These are phyloP conservation scores for Eurypyga helias DNA, from an alignment of 2,113 vertebrate genomes.

Conservation along the genomic window DNA sequence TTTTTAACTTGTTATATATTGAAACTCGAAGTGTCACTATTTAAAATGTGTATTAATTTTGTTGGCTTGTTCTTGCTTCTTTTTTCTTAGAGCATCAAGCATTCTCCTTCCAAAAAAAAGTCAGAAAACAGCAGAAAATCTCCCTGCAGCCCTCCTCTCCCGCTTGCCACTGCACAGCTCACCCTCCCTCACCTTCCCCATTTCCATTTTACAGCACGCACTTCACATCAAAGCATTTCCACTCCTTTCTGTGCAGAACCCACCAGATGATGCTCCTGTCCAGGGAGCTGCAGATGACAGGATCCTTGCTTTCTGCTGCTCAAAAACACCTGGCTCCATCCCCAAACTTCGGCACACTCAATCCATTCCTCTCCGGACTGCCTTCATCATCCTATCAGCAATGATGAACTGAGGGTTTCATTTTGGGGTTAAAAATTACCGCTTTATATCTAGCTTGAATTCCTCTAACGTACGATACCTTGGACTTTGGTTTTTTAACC, in stretches of 20 bases:
- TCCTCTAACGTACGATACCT: fast-evolving
- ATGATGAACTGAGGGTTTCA: neutral
- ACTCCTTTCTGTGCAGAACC: neutral
- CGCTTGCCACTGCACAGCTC: neutral
- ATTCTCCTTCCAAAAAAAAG: neutral
- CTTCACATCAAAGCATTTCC: neutral
- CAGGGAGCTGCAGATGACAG: neutral
- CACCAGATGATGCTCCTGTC: neutral
- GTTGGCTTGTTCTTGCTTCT: neutral
- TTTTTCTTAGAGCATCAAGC: neutral
- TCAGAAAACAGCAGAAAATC: neutral
- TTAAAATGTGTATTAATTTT: neutral
- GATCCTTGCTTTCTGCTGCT: neutral
- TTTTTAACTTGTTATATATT: neutral
- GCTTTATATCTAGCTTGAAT: fast-evolving
- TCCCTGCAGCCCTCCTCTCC: neutral
- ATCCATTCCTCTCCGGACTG: neutral
- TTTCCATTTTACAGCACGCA: neutral
- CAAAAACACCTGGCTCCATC: neutral
- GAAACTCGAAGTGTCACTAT: neutral
- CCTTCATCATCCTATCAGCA: neutral
- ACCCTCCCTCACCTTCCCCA: neutral
- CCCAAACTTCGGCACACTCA: neutral
- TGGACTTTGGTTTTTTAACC: neutral
- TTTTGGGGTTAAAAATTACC: neutral